Conservation (phyloP, 2,888 invertebrate species). For the Phortica magna region DNA sequence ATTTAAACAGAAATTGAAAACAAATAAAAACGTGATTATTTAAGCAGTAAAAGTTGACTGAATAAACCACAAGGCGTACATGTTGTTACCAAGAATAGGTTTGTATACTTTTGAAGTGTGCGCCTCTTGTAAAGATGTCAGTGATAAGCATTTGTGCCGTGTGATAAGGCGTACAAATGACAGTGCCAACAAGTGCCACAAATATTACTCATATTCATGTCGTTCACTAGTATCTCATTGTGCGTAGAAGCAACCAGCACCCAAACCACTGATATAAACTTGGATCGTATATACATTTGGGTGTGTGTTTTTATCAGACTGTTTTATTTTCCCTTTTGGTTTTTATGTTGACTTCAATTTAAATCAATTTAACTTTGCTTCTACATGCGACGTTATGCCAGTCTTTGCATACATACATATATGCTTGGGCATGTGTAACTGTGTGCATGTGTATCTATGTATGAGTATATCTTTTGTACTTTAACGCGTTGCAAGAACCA, state of each 20-base stretch:
- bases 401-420: conserved; percentile 3
- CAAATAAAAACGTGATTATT: too few species aligned
- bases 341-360: conserved; percentile 52
- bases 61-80: too few species aligned
- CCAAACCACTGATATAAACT: neutral
- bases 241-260: neutral
- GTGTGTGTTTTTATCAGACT: neutral
- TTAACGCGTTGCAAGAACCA: conserved; percentile 8
- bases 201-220: neutral
- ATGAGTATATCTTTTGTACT: neutral
- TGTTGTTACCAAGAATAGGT: too few species aligned
- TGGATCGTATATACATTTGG: neutral
- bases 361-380: conserved; percentile 65
- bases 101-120: too few species aligned
- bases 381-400: neutral
- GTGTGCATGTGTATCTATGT: conserved; percentile 1
- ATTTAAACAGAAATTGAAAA: too few species aligned
- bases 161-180: neutral
- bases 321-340: conserved; percentile 16
- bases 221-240: neutral
- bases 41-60: too few species aligned
- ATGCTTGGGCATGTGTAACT: neutral
- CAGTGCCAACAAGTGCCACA: neutral
- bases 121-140: too few species aligned
- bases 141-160: too few species aligned